Evolutionary conservation across 2,888 invertebrate genomes (phyloP).

Genomic region (Graphium colonna): DNA sequence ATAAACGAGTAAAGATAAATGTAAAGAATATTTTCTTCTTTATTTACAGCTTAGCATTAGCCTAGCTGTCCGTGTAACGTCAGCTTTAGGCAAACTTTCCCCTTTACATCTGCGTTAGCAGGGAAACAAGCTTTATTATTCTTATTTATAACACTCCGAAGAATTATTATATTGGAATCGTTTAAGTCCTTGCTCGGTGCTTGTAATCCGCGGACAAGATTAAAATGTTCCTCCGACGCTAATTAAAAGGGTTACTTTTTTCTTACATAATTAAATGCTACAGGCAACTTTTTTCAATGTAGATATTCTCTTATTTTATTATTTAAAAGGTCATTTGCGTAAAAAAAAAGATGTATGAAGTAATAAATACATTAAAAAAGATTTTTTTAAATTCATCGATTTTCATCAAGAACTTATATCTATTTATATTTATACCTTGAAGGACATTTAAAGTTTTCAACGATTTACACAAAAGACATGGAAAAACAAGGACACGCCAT

Average conservation of each 20-base stretch:
- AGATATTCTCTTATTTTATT: too few relatives aligned
- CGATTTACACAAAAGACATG: too few relatives aligned
- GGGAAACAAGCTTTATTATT: slow-evolving; percentile 59
- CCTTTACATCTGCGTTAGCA: slow-evolving; percentile 41
- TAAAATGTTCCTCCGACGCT: slow-evolving; percentile 67
- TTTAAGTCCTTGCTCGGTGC: slow-evolving; percentile 76
- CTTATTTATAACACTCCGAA: slow-evolving; percentile 74
- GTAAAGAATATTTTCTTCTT: slow-evolving; percentile 27
- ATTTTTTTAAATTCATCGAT: too few relatives aligned
- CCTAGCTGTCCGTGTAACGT: slow-evolving; percentile 4
- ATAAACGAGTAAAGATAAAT: not conserved
- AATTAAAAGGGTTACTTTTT: slow-evolving; percentile 76
- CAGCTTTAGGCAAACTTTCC: slow-evolving; percentile 36
- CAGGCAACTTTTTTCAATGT: slow-evolving; percentile 35
- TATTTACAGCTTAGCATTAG: slow-evolving; percentile 48
- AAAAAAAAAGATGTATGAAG: too few relatives aligned
- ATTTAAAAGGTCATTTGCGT: too few relatives aligned
- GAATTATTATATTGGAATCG: slow-evolving; percentile 78
- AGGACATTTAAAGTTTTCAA: too few relatives aligned
- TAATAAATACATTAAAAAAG: too few relatives aligned
- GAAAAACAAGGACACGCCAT: too few relatives aligned
- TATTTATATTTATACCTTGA: too few relatives aligned
- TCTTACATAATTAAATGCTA: slow-evolving; percentile 59
- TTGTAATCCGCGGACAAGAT: slow-evolving; percentile 71
- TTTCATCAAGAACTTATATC: too few relatives aligned